phyloP scores from a whole-genome alignment of 2,797 vertebrate genomes.

The Pipistrellus pipistrellus region DNA sequence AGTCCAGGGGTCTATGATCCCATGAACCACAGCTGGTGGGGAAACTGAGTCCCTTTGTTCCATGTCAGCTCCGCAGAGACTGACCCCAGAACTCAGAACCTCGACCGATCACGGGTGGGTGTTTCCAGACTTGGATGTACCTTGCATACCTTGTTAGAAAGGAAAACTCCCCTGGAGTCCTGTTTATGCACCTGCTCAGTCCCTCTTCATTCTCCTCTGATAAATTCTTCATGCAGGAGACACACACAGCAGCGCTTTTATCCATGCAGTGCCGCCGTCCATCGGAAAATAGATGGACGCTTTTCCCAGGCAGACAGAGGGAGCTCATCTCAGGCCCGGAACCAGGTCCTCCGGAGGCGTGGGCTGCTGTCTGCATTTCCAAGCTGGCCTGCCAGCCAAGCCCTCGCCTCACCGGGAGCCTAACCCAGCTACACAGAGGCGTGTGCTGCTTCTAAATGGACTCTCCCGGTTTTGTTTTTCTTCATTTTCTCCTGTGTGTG shows the following conservation, averaged over 20 bases:
- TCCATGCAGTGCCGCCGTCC: background rate
- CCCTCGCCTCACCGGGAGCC: background rate
- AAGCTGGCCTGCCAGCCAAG: background rate
- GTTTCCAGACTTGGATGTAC: background rate
- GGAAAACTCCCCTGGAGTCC: background rate
- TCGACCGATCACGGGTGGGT: fast-evolving
- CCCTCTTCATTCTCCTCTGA: background rate
- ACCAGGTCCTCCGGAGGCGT: background rate
- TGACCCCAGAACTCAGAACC: background rate
- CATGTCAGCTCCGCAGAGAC: background rate
- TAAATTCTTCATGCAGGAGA: slow-evolving; percentile 21
- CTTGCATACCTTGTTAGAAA: background rate
- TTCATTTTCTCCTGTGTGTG: background rate
- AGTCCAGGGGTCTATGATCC: too few relatives aligned
- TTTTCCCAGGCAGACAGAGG: background rate
- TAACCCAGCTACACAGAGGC: background rate
- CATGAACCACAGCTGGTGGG: background rate
- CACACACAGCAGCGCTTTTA: background rate
- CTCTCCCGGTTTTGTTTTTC: background rate
- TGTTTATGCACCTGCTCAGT: background rate
- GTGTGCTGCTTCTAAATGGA: background rate
- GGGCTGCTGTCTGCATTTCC: background rate
- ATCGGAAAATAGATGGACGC: background rate
- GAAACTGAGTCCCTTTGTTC: background rate
- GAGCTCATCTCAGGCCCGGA: background rate